These are phyloP conservation scores for Acronicta alni DNA, from an alignment of 2,888 invertebrate genomes.

Conservation along the genomic window DNA sequence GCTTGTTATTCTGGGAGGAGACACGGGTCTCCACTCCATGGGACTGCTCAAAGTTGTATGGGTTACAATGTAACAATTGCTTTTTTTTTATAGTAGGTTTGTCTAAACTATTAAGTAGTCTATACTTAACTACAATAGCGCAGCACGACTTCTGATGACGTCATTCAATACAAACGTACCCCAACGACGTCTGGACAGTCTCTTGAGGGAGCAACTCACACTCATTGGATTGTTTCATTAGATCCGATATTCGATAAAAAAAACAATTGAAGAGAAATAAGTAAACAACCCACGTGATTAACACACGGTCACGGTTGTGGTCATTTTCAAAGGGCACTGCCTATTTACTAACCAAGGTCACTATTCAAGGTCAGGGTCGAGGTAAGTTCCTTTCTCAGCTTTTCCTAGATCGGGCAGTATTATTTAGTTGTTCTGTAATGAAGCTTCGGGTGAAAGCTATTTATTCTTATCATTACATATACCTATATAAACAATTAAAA, in stretches of 20 bases:
- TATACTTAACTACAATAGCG: constrained; percentile 2
- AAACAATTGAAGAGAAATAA: background rate
- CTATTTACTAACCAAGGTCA: too few species aligned
- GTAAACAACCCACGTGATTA: background rate
- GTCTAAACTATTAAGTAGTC: constrained; percentile 13
- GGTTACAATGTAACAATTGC: too few species aligned
- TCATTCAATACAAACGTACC: constrained; percentile 1
- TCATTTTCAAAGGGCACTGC: background rate
- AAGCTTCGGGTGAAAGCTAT: too few species aligned
- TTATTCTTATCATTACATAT: too few species aligned
- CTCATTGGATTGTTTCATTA: constrained; percentile 8
- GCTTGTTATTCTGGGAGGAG: too few species aligned
- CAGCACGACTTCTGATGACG: constrained; percentile 9
- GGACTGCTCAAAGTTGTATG: too few species aligned
- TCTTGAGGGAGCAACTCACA: background rate
- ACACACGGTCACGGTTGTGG: background rate
- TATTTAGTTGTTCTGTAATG: too few species aligned
- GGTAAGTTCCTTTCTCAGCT: too few species aligned
- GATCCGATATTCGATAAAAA: background rate
- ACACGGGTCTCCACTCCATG: too few species aligned
- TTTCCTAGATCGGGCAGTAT: too few species aligned
- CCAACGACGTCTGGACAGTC: background rate
- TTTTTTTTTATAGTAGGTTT: background rate
- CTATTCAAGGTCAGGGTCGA: too few species aligned
- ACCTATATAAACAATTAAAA: too few species aligned